A percentile compares a stretch with the other conserved stretches of the same genome.
These are phyloP conservation scores for Dasypus novemcinctus DNA, from an alignment of 2,113 vertebrate species.

Conservation along the genomic window DNA sequence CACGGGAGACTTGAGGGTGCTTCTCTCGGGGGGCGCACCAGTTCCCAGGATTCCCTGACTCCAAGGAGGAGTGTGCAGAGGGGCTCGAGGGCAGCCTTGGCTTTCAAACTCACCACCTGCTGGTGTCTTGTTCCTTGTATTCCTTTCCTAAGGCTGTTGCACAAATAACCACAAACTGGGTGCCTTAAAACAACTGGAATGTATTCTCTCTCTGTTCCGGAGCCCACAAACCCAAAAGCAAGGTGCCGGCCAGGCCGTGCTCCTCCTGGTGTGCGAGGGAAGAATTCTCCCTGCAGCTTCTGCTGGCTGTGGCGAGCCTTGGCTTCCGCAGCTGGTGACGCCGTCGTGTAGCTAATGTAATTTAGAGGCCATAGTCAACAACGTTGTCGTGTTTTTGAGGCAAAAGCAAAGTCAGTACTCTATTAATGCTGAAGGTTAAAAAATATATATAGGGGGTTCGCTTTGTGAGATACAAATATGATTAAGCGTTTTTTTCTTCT, in stretches of 20 bases:
- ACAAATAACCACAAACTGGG: not conserved
- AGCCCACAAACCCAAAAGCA: not conserved
- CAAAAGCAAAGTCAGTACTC: no score
- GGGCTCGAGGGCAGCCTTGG: not conserved
- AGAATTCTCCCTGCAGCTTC: not conserved
- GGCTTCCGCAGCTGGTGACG: not conserved
- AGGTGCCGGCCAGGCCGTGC: not conserved
- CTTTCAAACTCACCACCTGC: not conserved
- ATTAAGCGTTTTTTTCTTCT: no score
- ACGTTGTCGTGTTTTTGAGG: no score
- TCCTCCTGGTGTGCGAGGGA: fast-evolving
- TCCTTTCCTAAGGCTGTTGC: fast-evolving
- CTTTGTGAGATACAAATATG: no score
- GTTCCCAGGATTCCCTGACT: not conserved
- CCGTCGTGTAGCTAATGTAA: not conserved
- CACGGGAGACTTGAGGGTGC: not conserved
- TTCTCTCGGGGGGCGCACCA: not conserved
- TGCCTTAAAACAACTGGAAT: not conserved
- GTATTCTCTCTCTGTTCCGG: not conserved
- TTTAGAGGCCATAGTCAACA: no score
- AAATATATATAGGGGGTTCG: no score
- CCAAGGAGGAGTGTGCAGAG: not conserved
- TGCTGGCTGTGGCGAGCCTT: not conserved
- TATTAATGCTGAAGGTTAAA: no score
- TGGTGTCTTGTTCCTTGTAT: not conserved